Evolutionary conservation across 2,113 vertebrate genomes (phyloP).

Genomic region (Microtus pennsylvanicus): DNA sequence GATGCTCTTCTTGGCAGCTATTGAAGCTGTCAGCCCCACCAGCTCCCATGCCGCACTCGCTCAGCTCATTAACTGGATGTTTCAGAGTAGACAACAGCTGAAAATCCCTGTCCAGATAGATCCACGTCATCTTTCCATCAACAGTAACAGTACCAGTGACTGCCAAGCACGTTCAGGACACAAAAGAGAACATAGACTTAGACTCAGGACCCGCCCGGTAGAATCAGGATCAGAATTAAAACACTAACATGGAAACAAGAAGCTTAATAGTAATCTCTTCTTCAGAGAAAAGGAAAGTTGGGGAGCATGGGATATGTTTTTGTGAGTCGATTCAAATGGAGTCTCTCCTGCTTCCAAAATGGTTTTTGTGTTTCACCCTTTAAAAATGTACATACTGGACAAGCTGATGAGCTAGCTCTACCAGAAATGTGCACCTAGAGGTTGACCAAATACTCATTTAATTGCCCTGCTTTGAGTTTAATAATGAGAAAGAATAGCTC

Average conservation of each 20-base stretch:
- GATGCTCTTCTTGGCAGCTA: not conserved
- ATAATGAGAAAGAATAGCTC: not conserved
- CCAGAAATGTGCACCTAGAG: not conserved
- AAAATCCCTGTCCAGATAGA: slow-evolving; percentile 48
- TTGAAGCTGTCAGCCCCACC: not conserved
- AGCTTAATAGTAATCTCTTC: not conserved
- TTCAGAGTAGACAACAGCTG: not conserved
- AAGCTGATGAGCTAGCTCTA: not conserved
- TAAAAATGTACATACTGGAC: not conserved
- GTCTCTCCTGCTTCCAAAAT: not conserved
- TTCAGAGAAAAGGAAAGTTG: not conserved
- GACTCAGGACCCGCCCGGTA: not conserved
- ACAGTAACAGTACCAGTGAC: not conserved
- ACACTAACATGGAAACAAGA: not conserved
- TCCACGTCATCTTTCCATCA: slow-evolving; percentile 12
- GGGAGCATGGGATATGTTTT: not conserved
- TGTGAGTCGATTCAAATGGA: not conserved
- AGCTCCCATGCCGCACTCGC: not conserved
- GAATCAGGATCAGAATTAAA: slow-evolving; percentile 63
- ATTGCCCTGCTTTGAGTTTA: slow-evolving; percentile 9
- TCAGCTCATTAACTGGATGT: slow-evolving; percentile 41
- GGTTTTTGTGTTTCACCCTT: not conserved
- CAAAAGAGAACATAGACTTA: slow-evolving; percentile 1
- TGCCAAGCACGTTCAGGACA: slow-evolving; percentile 37
- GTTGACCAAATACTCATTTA: not conserved